phyloP scores from a whole-genome alignment of 2,113 vertebrate genomes.

The Plectropomus leopardus region DNA sequence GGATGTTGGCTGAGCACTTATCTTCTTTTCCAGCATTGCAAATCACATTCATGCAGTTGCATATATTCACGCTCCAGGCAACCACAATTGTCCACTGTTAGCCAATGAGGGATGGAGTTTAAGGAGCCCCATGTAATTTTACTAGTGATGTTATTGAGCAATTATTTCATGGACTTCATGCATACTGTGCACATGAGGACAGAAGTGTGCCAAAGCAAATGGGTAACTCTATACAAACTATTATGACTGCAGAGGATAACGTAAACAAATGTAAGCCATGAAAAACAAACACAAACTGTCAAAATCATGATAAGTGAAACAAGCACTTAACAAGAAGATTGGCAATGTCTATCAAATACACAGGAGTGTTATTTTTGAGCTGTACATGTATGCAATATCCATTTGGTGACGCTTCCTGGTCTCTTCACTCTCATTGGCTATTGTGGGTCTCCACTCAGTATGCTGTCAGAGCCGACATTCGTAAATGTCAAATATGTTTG shows the following conservation, averaged over 20 bases:
- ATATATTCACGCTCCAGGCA: slow-evolving; percentile 9
- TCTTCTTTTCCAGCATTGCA: slow-evolving; percentile 25
- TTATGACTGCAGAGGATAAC: background rate
- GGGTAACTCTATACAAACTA: background rate
- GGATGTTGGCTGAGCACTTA: slow-evolving; percentile 29
- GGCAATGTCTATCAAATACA: background rate
- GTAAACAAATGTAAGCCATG: background rate
- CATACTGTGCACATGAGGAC: background rate
- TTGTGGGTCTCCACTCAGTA: too few species aligned
- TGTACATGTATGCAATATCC: too few species aligned
- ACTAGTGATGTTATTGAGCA: background rate
- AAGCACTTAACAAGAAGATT: background rate
- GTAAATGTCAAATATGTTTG: too few species aligned
- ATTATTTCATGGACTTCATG: background rate
- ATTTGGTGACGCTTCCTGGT: too few species aligned
- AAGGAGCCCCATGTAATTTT: background rate
- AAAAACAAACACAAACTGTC: too few species aligned
- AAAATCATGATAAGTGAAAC: background rate
- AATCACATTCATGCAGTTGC: slow-evolving; percentile 13
- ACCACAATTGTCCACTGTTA: background rate
- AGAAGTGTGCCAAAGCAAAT: background rate
- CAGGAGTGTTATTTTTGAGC: too few species aligned
- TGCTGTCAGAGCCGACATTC: too few species aligned
- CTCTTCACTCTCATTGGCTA: too few species aligned
- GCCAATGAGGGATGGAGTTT: background rate